Conservation (phyloP, 2,888 invertebrate genomes). For the Epicampocera succincta region DNA sequence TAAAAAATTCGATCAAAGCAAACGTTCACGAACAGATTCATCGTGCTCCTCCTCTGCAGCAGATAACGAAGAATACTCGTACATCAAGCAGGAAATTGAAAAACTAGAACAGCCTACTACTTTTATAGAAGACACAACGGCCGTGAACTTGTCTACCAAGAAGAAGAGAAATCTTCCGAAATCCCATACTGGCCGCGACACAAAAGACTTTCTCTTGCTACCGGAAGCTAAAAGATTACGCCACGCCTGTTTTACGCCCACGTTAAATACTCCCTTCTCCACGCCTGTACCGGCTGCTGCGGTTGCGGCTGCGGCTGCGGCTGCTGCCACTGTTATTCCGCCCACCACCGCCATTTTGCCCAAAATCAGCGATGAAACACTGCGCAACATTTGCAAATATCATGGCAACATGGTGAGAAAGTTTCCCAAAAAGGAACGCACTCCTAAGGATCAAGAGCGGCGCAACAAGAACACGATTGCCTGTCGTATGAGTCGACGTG, state of each 20-base stretch:
- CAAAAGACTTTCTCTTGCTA: not conserved
- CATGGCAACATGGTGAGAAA: conserved; percentile 79
- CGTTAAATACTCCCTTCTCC: not conserved
- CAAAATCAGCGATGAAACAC: conserved; percentile 72
- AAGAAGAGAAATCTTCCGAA: not conserved
- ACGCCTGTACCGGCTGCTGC: conserved; percentile 1
- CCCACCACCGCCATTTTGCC: conserved; percentile 58
- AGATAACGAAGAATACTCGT: not conserved
- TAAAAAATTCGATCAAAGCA: conserved; percentile 75
- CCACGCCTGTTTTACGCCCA: not conserved
- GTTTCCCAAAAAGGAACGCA: conserved; percentile 78
- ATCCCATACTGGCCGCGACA: not conserved
- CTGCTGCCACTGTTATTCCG: not conserved
- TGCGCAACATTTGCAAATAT: conserved; percentile 76
- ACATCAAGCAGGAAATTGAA: conserved; percentile 43
- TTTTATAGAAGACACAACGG: not conserved
- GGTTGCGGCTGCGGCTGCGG: no score
- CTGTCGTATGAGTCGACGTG: conserved; percentile 78
- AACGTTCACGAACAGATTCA: conserved; percentile 48
- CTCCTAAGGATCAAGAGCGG: conserved; percentile 78
- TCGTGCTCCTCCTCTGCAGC: conserved; percentile 31
- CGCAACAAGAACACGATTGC: conserved; percentile 79
- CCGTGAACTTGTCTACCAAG: not conserved
- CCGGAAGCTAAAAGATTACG: conserved; percentile 43
- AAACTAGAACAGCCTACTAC: not conserved